Evolutionary conservation across 2,113 vertebrate species (phyloP).

Genomic region (Axis porcinus): DNA sequence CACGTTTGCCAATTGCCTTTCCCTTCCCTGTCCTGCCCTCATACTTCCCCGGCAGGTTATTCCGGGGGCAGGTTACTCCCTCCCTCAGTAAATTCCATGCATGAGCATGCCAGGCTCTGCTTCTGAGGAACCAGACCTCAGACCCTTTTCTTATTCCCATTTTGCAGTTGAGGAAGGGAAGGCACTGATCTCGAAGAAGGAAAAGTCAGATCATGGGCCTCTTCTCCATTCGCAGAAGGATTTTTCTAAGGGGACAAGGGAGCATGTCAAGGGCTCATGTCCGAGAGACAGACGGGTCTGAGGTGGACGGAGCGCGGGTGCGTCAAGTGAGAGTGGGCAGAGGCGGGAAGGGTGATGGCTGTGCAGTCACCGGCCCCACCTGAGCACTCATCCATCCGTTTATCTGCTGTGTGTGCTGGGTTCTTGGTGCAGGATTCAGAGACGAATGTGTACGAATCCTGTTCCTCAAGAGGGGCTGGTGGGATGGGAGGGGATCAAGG

Average conservation of each 20-base stretch:
- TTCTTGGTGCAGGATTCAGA: background rate
- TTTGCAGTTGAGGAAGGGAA: background rate
- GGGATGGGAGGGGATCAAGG: background rate
- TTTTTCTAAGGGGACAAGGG: background rate
- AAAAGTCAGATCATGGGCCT: background rate
- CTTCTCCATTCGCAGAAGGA: background rate
- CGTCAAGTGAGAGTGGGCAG: background rate
- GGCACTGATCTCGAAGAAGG: background rate
- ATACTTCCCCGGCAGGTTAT: background rate
- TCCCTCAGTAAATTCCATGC: background rate
- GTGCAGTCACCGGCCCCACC: background rate
- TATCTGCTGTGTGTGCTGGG: background rate
- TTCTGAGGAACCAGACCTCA: background rate
- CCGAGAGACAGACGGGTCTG: background rate
- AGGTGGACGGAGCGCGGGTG: background rate
- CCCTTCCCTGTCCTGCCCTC: background rate
- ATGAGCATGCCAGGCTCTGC: background rate
- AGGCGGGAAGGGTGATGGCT: background rate
- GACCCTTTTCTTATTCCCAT: background rate
- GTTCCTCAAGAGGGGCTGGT: background rate
- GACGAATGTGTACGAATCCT: background rate
- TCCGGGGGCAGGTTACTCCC: too few species aligned
- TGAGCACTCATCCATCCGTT: background rate
- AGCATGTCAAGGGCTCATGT: background rate
- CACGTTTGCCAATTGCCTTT: background rate